These are phyloP conservation scores for Acyrthosiphon pisum DNA, from an alignment of 1,140 invertebrate species.

Conservation along the genomic window DNA sequence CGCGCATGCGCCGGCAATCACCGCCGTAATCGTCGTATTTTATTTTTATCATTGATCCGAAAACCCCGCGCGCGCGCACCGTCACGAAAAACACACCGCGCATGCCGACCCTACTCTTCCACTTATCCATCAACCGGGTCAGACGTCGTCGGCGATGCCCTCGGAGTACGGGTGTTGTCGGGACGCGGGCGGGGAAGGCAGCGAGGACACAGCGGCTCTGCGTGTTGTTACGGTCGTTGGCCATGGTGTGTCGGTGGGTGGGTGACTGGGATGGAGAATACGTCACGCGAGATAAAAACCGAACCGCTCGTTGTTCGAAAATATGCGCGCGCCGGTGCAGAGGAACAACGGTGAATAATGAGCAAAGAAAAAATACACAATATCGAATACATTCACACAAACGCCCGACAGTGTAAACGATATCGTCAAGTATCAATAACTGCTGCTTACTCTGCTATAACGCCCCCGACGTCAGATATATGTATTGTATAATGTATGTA, in stretches of 20 bases:
- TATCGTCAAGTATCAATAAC: not conserved
- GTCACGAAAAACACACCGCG: not conserved
- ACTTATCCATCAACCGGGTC: not conserved
- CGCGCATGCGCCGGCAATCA: not conserved
- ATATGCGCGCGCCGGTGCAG: not conserved
- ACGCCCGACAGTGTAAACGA: not conserved
- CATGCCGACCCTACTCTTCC: not conserved
- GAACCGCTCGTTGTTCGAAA: not conserved
- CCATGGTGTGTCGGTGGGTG: not conserved
- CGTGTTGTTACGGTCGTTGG: slow-evolving; percentile 7
- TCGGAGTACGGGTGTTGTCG: not conserved
- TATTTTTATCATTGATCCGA: slow-evolving; percentile 58
- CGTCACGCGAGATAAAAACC: slow-evolving; percentile 55
- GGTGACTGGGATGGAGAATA: not conserved
- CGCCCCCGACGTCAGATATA: not conserved
- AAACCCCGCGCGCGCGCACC: not conserved
- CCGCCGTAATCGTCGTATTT: slow-evolving; percentile 19
- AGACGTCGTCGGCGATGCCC: not conserved
- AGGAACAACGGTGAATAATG: slow-evolving; percentile 38
- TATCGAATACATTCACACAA: not conserved
- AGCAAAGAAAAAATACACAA: not conserved
- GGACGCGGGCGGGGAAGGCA: not conserved
- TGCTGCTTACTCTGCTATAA: not conserved
- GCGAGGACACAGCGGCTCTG: not conserved
- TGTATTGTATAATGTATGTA: not conserved